These are phyloP conservation scores for Acrobasis consociella DNA, from an alignment of 2,888 invertebrate genomes.

Conservation along the genomic window DNA sequence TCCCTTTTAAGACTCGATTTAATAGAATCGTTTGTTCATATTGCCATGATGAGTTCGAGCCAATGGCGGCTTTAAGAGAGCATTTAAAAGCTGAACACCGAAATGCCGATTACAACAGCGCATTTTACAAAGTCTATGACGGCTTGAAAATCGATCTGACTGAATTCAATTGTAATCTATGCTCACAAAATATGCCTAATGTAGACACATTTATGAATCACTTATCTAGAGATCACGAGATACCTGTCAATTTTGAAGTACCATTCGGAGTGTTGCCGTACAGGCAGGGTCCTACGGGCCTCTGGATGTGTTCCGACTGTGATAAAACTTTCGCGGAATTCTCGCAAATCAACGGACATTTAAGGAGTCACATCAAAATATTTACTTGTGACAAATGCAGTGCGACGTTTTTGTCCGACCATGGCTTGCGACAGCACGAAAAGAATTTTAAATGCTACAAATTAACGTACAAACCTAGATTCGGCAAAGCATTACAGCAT, in stretches of 20 bases:
- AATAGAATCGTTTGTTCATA: constrained; percentile 75
- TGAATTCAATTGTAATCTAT: constrained; percentile 66
- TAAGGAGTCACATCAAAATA: constrained; percentile 69
- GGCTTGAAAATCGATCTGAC: constrained; percentile 72
- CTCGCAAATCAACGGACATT: constrained; percentile 70
- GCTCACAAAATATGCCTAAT: constrained; percentile 54
- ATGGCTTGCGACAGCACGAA: constrained; percentile 69
- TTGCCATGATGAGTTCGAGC: constrained; percentile 73
- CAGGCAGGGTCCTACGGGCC: constrained; percentile 58
- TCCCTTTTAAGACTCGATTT: constrained; percentile 75
- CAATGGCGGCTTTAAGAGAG: constrained; percentile 65
- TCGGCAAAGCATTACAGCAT: constrained; percentile 69
- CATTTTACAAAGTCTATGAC: constrained; percentile 74
- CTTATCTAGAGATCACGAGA: constrained; percentile 60
- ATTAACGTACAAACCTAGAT: constrained; percentile 69
- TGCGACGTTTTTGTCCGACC: constrained; percentile 69
- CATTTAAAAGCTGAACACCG: constrained; percentile 63
- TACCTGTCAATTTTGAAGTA: constrained; percentile 66
- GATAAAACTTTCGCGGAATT: constrained; percentile 70
- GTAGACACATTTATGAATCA: constrained; percentile 70
- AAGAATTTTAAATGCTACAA: constrained; percentile 72
- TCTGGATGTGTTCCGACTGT: constrained; percentile 72
- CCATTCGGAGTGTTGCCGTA: constrained; percentile 74
- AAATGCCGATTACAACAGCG: constrained; percentile 70
- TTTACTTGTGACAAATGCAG: constrained; percentile 74